Evolutionary conservation across 2,888 invertebrate genomes (phyloP), one percentile per base, ranked within the genome.

Genomic region (Coelopa pilipes): DNA sequence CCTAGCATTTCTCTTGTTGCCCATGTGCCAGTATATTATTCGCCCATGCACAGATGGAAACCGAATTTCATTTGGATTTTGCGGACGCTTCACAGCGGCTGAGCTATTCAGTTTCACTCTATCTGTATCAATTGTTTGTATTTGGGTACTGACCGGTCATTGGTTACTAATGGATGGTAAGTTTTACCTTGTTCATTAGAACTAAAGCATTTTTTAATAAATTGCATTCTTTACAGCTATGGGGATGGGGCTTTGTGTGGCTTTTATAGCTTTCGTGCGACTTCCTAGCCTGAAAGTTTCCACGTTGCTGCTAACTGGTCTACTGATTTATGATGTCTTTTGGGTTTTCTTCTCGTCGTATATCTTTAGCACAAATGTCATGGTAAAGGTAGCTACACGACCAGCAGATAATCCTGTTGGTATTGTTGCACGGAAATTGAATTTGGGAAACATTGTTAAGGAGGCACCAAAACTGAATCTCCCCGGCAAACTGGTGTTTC

Each of bases 321-420:
- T 98, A 80, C 91, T 98, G 76, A 93, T 96, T 74, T 98, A 98
- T 87, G 98, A 98, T 88, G 98, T 98, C 57, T 98, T 98, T 89
- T 98, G 98, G 98, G 98, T 98, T 70, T 98, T 98, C 90, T 98
- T 98, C 90, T 98, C 98, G 2, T 97, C 97, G 0, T 98, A 98
- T 87, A 96, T 98, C 86, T 98, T 98, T 90, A 98, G 96, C 89
- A 96, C 98, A 83, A 98, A 98, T 86, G 98, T 98, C 79, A 98
- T 98, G 98, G 98, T 98, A 79, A 98, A 97, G 89, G 94, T 93
- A 78, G 93, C 93, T 73, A 93, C 93, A 73, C 89, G 96, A 83
- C 95, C 96, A 50, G 96, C 96, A 13, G 96, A 96, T 85, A 96
- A 96, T 89, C 96, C 96, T 0, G 95, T 98, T 85, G 97, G 97